Percentiles rank a stretch among this genome's conserved stretches.
These are phyloP conservation scores for Sarcophaga subvicina DNA, from an alignment of 2,888 invertebrate species.

Conservation along the genomic window DNA sequence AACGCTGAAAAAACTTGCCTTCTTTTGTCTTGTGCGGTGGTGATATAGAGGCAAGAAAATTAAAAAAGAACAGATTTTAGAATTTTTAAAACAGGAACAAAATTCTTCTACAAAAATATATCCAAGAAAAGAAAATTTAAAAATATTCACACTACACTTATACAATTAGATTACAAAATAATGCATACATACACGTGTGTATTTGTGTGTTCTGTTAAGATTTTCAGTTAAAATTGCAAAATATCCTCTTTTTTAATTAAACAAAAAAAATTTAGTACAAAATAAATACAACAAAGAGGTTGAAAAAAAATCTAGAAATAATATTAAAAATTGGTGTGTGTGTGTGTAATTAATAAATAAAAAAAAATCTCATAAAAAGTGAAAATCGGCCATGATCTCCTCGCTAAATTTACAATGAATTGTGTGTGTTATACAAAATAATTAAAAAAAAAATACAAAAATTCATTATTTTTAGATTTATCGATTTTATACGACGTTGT, in stretches of 20 bases:
- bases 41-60: slow-evolving; percentile 51
- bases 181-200: neutral
- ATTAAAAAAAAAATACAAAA: slow-evolving; percentile 2
- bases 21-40: slow-evolving; percentile 9
- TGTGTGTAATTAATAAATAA: neutral
- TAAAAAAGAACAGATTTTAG: slow-evolving; percentile 53
- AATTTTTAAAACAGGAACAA: slow-evolving; percentile 55
- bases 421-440: slow-evolving; percentile 45
- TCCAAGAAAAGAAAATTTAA: slow-evolving; percentile 16
- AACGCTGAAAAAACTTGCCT: slow-evolving; percentile 34
- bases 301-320: slow-evolving; percentile 6
- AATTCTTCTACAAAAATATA: slow-evolving; percentile 46
- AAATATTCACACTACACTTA: too few species aligned
- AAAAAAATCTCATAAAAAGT: slow-evolving; percentile 44
- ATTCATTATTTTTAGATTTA: slow-evolving; percentile 68
- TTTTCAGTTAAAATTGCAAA: too few species aligned
- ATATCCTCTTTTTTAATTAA: too few species aligned
- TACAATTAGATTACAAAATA: slow-evolving; percentile 10
- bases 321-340: slow-evolving; percentile 27
- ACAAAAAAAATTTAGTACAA: slow-evolving; percentile 32
- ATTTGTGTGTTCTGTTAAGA: too few species aligned
- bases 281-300: slow-evolving; percentile 16
- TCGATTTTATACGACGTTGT: slow-evolving; percentile 63
- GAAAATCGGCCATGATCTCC: slow-evolving; percentile 60
- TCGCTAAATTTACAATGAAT: slow-evolving; percentile 56